Conservation (phyloP, 2,797 vertebrate genomes). For the Enteromius paludinosus region DNA sequence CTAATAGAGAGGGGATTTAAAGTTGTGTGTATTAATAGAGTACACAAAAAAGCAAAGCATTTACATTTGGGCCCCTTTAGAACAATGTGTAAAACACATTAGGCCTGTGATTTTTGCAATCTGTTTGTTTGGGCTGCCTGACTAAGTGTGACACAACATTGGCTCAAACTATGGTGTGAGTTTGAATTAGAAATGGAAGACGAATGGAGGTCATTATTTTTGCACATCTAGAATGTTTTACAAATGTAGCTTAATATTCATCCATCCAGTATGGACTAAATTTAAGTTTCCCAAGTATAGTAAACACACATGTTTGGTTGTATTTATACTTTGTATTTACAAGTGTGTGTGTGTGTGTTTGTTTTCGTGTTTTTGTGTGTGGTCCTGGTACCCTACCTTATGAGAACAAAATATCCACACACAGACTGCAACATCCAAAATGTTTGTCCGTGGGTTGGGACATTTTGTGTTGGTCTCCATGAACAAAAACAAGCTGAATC, state of each 20-base stretch:
- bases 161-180: background rate
- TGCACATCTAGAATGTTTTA: background rate
- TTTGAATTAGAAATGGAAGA: conserved; percentile 20
- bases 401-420: too few relatives aligned
- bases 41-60: background rate
- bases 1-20: background rate
- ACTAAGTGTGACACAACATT: conserved; percentile 16
- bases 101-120: conserved; percentile 36
- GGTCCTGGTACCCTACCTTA: too few relatives aligned
- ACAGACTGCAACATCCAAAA: too few relatives aligned
- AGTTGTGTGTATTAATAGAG: background rate
- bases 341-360: too few relatives aligned
- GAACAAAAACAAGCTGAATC: too few relatives aligned
- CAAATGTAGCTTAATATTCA: background rate
- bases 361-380: too few relatives aligned
- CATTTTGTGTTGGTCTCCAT: too few relatives aligned
- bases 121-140: conserved; percentile 28
- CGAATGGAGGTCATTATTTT: background rate
- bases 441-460: too few relatives aligned
- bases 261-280: background rate
- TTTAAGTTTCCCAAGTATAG: too few relatives aligned
- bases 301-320: too few relatives aligned
- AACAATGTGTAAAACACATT: conserved; percentile 1
- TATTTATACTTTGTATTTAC: too few relatives aligned
- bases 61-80: background rate